Conservation (phyloP, 2,888 invertebrate species). For the Amblyteles armatorius region DNA sequence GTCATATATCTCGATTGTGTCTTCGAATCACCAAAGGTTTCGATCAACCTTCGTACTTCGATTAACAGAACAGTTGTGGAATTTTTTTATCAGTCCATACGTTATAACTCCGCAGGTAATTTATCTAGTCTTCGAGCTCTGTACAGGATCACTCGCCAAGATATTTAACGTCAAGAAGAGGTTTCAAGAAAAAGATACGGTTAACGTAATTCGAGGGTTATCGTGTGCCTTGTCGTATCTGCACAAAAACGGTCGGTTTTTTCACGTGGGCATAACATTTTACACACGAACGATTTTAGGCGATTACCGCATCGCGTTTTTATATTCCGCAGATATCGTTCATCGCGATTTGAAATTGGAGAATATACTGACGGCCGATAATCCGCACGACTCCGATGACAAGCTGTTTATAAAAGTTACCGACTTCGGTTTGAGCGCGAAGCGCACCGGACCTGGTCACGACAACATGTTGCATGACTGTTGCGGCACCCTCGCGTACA, state of each 20-base stretch:
- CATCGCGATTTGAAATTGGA: slow-evolving; percentile 85
- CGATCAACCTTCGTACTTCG: neutral
- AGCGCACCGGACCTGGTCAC: slow-evolving; percentile 85
- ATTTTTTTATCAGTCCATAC: neutral
- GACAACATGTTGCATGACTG: slow-evolving; percentile 86
- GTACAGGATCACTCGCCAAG: slow-evolving; percentile 85
- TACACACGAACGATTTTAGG: neutral
- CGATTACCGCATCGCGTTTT: neutral
- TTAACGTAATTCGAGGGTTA: slow-evolving; percentile 81
- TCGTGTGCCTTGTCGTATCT: slow-evolving; percentile 83
- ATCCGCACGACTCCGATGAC: slow-evolving; percentile 84
- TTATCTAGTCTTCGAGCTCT: slow-evolving; percentile 86
- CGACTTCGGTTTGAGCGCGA: slow-evolving; percentile 87
- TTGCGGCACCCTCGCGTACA: slow-evolving; percentile 87
- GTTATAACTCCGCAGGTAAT: slow-evolving; percentile 80
- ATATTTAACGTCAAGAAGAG: slow-evolving; percentile 80
- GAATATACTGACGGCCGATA: slow-evolving; percentile 85
- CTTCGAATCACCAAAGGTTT: slow-evolving; percentile 85
- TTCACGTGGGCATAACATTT: neutral
- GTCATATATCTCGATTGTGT: slow-evolving; percentile 86
- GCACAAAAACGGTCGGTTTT: slow-evolving; percentile 83
- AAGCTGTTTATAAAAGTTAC: slow-evolving; percentile 86
- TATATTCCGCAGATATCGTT: slow-evolving; percentile 82
- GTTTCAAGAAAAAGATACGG: slow-evolving; percentile 81
- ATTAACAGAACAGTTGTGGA: neutral